phyloP scores from a whole-genome alignment of 2,888 invertebrate species.

The Synanthedon vespiformis region DNA sequence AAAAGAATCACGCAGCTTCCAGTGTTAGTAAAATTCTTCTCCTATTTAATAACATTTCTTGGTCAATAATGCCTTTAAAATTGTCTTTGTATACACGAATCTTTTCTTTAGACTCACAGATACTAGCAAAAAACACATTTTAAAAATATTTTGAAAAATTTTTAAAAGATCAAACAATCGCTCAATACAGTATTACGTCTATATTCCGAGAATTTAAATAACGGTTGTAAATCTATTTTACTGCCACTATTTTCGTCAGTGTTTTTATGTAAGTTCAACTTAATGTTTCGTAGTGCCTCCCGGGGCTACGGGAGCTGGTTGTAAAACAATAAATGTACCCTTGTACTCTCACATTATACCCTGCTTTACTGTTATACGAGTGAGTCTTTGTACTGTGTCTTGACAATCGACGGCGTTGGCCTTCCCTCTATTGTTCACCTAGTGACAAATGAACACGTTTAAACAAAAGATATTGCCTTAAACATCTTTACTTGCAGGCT shows the following conservation, averaged over 20 bases:
- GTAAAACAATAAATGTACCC: conserved; percentile 62
- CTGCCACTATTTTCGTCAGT: conserved; percentile 37
- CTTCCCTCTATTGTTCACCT: conserved; percentile 40
- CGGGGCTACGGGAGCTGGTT: conserved; percentile 55
- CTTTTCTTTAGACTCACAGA: too few species aligned
- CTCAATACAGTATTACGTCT: neutral
- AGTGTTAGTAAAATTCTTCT: too few species aligned
- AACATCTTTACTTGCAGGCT: neutral
- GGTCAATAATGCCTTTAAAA: too few species aligned
- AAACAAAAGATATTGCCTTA: conserved; percentile 22
- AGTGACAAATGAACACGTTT: conserved; percentile 49
- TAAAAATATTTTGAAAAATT: too few species aligned
- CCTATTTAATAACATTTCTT: too few species aligned
- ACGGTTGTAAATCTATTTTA: conserved; percentile 64
- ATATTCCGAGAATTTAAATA: conserved; percentile 37
- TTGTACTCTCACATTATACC: conserved; percentile 41
- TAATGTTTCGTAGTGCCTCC: conserved; percentile 56
- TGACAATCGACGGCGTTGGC: conserved; percentile 44
- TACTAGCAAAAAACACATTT: too few species aligned
- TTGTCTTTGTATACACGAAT: too few species aligned
- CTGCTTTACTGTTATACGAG: conserved; percentile 44
- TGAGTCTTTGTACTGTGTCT: conserved; percentile 26
- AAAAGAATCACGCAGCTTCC: too few species aligned
- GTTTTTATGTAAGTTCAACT: conserved; percentile 26
- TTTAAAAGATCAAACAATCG: too few species aligned